These are phyloP conservation scores for Carabus problematicus DNA, from an alignment of 2,888 invertebrate genomes.

Conservation along the genomic window DNA sequence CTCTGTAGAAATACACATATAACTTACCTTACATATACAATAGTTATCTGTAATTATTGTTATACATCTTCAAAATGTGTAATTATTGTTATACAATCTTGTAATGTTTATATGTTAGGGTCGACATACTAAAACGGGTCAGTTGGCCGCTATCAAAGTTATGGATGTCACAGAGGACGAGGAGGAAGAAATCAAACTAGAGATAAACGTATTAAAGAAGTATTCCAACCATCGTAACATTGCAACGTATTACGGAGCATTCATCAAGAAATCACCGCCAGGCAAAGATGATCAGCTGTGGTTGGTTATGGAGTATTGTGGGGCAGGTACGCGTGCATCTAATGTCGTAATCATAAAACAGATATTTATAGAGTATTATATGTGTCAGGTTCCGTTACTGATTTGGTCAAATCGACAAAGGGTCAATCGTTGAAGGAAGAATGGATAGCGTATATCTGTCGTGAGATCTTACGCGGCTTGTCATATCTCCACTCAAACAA, in stretches of 20 bases:
- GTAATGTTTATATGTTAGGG: conserved; percentile 69
- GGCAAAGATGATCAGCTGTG: conserved; percentile 99
- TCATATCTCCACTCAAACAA: conserved; percentile 98
- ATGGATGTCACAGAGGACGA: conserved; percentile 99
- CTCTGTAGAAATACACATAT: too few species aligned
- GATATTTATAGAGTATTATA: neutral
- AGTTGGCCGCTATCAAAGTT: conserved; percentile 99
- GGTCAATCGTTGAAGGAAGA: conserved; percentile 98
- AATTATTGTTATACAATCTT: neutral
- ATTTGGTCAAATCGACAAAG: conserved; percentile 99
- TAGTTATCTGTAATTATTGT: neutral
- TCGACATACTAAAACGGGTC: conserved; percentile 98
- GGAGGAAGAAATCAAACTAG: conserved; percentile 99
- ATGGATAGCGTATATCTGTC: conserved; percentile 99
- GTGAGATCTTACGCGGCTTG: conserved; percentile 93
- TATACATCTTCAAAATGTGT: neutral
- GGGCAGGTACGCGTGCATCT: conserved; percentile 72
- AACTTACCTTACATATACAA: neutral
- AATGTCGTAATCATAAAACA: neutral
- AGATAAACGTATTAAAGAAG: conserved; percentile 99
- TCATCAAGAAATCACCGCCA: conserved; percentile 98
- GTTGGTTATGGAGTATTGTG: conserved; percentile 99
- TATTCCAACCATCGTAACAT: conserved; percentile 99
- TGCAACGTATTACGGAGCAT: conserved; percentile 99
- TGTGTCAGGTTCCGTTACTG: conserved; percentile 86